Base-by-base conservation (phyloP, 2,888 invertebrate species). In the Julus scanicus region DNA sequence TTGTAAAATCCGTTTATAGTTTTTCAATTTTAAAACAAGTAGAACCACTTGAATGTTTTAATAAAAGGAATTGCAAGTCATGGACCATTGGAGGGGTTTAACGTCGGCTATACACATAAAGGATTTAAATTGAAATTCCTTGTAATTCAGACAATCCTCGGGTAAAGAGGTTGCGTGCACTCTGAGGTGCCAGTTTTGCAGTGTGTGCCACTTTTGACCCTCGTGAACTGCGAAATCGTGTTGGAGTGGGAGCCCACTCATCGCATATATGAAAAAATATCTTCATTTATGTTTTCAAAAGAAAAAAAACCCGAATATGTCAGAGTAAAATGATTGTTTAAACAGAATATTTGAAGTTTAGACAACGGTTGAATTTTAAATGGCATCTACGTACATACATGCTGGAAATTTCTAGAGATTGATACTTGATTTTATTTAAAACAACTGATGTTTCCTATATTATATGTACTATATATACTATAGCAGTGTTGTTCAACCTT, bases 81-180 rank as follows among this genome's bases (percentile, higher is more conserved):
- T 71, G 71, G 71, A 29, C 71, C 71, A 29, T 71, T 29, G 17
- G 71, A 71, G 17, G 71, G 71, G 20, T 71, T 71, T 71, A 71
- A 29, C 71, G 71, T 71, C 71, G 71, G 71, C 71, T 71, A 29
- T 71, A 9, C 71, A 71, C 71, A 71, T 71, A 71, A 71, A 71
- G 17, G 71, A 71, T 71, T 71, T 71, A 71, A 71, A 71, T 71
- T 71, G 71, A 71, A 71, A 71, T 71, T 71, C 71, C 71, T 71
- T 8, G 71, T 71, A 71, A 71, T 71, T 71, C 71, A 71, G 71
- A 71, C 71, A 71, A n/a, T 71, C 71, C 71, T 71, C 71, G 9
- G 71, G 71, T 71, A 71, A 71, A 71, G 71, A 71, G 71, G 71
- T 71, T 71, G 71, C 71, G 29, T 71, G 71, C 71, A 71, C 71